A percentile compares a stretch with the other conserved stretches of the same genome.
Evolutionary conservation across 35 echinoderm and acorn worm species (phyloP).

Genomic region (Ophioderma brevispina): DNA sequence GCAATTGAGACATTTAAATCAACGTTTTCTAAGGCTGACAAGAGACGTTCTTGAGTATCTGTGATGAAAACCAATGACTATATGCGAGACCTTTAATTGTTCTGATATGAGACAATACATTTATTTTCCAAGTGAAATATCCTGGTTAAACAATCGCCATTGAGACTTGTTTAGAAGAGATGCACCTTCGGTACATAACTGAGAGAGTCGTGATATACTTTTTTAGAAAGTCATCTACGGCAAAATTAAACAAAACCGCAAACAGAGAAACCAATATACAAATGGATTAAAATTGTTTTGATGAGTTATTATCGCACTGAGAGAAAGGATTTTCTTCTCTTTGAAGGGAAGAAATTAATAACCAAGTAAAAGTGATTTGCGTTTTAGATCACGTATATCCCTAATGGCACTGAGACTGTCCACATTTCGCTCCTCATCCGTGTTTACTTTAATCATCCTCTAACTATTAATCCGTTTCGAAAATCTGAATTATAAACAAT

Average conservation of each 20-base stretch:
- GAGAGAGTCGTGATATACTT: background rate
- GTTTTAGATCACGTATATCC: background rate
- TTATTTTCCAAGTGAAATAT: too few relatives aligned
- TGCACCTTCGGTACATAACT: background rate
- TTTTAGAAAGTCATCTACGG: background rate
- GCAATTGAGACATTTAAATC: too few relatives aligned
- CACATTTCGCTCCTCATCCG: background rate
- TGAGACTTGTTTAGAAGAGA: too few relatives aligned
- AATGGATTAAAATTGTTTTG: background rate
- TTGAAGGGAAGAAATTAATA: background rate
- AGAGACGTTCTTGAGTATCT: too few relatives aligned
- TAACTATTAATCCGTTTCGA: background rate
- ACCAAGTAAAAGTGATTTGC: background rate
- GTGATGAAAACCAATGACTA: too few relatives aligned
- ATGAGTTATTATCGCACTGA: background rate
- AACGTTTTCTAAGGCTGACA: too few relatives aligned
- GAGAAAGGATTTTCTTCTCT: background rate
- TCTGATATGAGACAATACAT: too few relatives aligned
- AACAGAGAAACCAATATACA: background rate
- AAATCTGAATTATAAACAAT: conserved; percentile 11
- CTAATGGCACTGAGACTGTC: background rate
- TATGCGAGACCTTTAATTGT: too few relatives aligned
- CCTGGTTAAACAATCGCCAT: too few relatives aligned
- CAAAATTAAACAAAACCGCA: background rate
- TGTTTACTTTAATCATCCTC: background rate